phyloP scores from a whole-genome alignment of 2,888 invertebrate genomes.

The Enchytraeus crypticus region DNA sequence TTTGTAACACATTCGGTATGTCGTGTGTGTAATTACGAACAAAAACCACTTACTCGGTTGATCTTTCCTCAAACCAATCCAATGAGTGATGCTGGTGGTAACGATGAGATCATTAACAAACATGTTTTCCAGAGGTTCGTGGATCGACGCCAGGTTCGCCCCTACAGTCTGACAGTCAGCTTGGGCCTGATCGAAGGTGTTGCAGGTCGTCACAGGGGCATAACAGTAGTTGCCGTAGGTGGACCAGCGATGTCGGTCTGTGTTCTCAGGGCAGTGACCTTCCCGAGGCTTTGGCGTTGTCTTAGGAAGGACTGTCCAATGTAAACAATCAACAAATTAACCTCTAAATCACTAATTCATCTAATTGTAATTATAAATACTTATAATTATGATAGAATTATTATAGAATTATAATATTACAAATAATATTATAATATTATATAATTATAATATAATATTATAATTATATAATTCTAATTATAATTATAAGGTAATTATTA shows the following conservation, averaged over 20 bases:
- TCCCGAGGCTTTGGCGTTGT: conserved; percentile 6
- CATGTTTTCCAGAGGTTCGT: conserved; percentile 2
- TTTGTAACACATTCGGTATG: too few species aligned
- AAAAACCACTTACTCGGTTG: not conserved
- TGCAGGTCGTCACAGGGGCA: not conserved
- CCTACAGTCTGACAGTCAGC: not conserved
- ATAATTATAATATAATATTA: too few species aligned
- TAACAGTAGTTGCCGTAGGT: conserved; percentile 7
- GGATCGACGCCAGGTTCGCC: conserved; percentile 5
- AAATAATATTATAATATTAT: too few species aligned
- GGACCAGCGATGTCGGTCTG: not conserved
- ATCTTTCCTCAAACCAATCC: conserved; percentile 10
- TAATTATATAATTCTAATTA: too few species aligned
- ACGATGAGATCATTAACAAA: not conserved
- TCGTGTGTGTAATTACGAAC: too few species aligned
- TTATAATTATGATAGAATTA: too few species aligned
- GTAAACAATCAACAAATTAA: too few species aligned
- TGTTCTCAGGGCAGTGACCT: conserved; percentile 2
- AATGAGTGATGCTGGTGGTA: too few species aligned
- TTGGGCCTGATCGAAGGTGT: not conserved
- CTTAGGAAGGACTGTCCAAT: not conserved
- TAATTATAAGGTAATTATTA: too few species aligned
- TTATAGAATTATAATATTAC: too few species aligned
- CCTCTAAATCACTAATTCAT: too few species aligned
- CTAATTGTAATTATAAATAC: too few species aligned